Evolutionary conservation across 2,888 invertebrate species (phyloP), one percentile per base, ranked within the genome.

Genomic region (Andricus curvator): DNA sequence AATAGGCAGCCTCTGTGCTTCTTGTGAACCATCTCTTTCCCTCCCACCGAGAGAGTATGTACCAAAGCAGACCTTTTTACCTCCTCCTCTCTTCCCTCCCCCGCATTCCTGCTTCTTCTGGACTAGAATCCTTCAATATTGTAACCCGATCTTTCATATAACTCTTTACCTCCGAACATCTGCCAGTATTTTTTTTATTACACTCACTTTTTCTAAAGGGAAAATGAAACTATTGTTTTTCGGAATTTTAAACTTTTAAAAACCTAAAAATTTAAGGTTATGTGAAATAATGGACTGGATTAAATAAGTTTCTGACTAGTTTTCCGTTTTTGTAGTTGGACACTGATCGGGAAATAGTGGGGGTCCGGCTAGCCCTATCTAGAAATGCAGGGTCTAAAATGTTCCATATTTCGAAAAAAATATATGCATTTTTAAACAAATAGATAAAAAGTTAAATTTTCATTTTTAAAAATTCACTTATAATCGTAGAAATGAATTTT

Each of bases 1-100:
- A 74, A 74, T 74, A 51, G 70, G 48, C 48, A 51, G 29, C 70
- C 48, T 67, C 37, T n/a, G n/a, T 41, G 37, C 41, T 56, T 74
- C 70, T 74, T 51, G 20, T n/a, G 1, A 20, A 56, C 70, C 13
- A 70, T 51, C 51, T 51, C 48, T 29, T 48, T 70, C 48, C 20
- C 48, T 70, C 70, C 25, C 17, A 20, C 70, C 25, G 37, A 37
- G 29, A 74, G 20, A 56, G 29, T 33, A 48, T 74, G 25, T 70
- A 51, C 51, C 25, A 51, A 20, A 51, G 25, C 29, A 22, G 29
- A 25, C 44, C 8, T 25, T 48, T 48, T 44, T 29, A 1, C 48
- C 48, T 29, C 15, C 5, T 25, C 4, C 29, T 51, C 9, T 33
- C 68, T 41, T 67, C 37, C 17, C 44, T 68, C 8, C 44, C 44